A percentile compares a stretch with the other conserved stretches of the same genome.
Conservation (phyloP, 2,888 invertebrate species). For the Mellilla xanthometata region DNA sequence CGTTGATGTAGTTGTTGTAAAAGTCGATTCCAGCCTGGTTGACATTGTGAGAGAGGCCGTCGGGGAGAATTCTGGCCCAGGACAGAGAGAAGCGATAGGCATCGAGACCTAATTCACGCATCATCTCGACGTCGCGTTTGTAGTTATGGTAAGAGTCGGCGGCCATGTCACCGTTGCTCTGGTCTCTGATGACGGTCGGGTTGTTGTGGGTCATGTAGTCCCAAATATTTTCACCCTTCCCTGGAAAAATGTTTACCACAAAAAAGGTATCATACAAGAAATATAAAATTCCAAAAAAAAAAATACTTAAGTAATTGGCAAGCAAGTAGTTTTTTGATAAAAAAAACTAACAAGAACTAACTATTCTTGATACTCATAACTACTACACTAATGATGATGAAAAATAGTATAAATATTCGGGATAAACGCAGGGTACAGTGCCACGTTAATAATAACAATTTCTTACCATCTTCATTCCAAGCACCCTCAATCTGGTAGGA, state of each 20-base stretch:
- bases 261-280: too few relatives aligned
- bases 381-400: too few relatives aligned
- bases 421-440: too few relatives aligned
- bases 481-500: slow-evolving; percentile 61
- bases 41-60: slow-evolving; percentile 70
- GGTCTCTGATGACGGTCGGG: slow-evolving; percentile 44
- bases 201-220: slow-evolving; percentile 51
- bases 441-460: too few relatives aligned
- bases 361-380: too few relatives aligned
- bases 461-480: slow-evolving; percentile 57
- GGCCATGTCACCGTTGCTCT: slow-evolving; percentile 81
- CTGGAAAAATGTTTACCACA: too few relatives aligned
- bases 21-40: slow-evolving; percentile 84
- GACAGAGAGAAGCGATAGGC: slow-evolving; percentile 81
- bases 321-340: too few relatives aligned
- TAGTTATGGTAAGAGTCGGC: slow-evolving; percentile 84
- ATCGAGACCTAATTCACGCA: slow-evolving; percentile 66
- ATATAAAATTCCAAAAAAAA: too few relatives aligned
- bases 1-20: slow-evolving; percentile 85
- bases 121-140: slow-evolving; percentile 77
- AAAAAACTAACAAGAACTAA: too few relatives aligned
- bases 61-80: slow-evolving; percentile 84
- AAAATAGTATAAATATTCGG: too few relatives aligned
- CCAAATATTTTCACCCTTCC: slow-evolving; percentile 59
- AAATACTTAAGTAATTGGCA: too few relatives aligned